phyloP scores from a whole-genome alignment of 1,140 invertebrate species.

The Halyomorpha halys region DNA sequence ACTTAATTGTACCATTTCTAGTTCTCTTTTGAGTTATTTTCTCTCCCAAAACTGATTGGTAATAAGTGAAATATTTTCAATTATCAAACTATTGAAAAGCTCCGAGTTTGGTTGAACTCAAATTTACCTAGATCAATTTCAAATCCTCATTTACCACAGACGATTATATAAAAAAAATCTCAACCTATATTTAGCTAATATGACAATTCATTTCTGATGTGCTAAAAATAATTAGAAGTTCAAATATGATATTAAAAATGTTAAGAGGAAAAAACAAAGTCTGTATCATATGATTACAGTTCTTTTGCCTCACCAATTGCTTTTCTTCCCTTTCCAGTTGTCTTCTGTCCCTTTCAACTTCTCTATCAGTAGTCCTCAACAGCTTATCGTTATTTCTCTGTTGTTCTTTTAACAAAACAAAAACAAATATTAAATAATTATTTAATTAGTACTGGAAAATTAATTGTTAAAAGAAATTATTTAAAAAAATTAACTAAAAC shows the following conservation, averaged over 20 bases:
- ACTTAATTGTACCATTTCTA: too few species aligned
- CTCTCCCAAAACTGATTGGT: too few species aligned
- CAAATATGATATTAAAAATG: background rate
- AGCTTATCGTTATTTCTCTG: slow-evolving; percentile 69
- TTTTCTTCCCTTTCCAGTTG: slow-evolving; percentile 80
- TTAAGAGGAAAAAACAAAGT: background rate
- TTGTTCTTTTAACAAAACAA: slow-evolving; percentile 49
- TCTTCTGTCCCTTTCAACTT: slow-evolving; percentile 68
- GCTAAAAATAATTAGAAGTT: too few species aligned
- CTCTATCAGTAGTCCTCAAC: slow-evolving; percentile 65
- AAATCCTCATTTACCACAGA: too few species aligned
- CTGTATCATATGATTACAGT: background rate
- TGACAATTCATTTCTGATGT: too few species aligned
- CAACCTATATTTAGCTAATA: too few species aligned
- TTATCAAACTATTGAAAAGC: too few species aligned
- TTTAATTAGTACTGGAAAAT: background rate
- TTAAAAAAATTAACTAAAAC: background rate
- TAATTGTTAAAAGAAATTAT: background rate
- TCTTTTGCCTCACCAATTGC: slow-evolving; percentile 53
- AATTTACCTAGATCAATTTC: too few species aligned
- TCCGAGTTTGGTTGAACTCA: too few species aligned
- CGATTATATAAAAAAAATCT: too few species aligned
- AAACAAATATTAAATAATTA: background rate
- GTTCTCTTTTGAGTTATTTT: too few species aligned
- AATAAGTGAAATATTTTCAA: too few species aligned